Evolutionary conservation across 2,797 vertebrate species (phyloP), one percentile per base, ranked within the genome.

Genomic region (Coendou prehensilis): DNA sequence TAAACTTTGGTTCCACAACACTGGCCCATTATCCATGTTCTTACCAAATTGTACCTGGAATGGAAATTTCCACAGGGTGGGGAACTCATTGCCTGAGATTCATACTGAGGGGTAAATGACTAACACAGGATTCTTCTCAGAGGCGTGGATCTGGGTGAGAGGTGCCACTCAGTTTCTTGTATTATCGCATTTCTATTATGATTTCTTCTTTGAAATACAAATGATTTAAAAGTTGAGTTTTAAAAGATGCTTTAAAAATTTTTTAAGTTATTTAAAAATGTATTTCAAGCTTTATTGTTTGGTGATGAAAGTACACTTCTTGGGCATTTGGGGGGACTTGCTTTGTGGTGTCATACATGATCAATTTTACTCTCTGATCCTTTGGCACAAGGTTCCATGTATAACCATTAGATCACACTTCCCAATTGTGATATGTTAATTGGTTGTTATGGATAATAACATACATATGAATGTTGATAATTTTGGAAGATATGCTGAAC

Each of bases 401-500:
- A 63, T 76, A 33, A 57, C 56, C 23, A 23, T 83, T 89, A 78
- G 63, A 76, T 87, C 41, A 89, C 80, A 47, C 45, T 64, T 92
- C 47, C 81, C 91, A 54, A 83, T 22, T 71, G 23, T 61, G 47
- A 57, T 87, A 88, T 54, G 41, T 57, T 84, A 94, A 87, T 54
- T 81, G 28, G 6, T 71, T 91, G 18, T 71, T 90, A 86, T 28
- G 37, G 45, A 92, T 64, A 91, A 89, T 33, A 89, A 20, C 30
- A 91, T 71, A 23, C 80, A 87, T 88, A 93, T 71, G 80, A 83
- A 93, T 86, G 52, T 4, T 11, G 54, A 54, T 50, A 61, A 96
- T 96, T 86, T 94, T 93, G 63, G 76, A 50, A 95, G 52, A 69
- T 67, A 88, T 45, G n/a, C 57, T 91, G 78, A 92, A 57, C n/a